A percentile compares a stretch with the other conserved stretches of the same genome.
Conservation (phyloP, 1,140 invertebrate species). For the Pseudomyrmex gracilis region DNA sequence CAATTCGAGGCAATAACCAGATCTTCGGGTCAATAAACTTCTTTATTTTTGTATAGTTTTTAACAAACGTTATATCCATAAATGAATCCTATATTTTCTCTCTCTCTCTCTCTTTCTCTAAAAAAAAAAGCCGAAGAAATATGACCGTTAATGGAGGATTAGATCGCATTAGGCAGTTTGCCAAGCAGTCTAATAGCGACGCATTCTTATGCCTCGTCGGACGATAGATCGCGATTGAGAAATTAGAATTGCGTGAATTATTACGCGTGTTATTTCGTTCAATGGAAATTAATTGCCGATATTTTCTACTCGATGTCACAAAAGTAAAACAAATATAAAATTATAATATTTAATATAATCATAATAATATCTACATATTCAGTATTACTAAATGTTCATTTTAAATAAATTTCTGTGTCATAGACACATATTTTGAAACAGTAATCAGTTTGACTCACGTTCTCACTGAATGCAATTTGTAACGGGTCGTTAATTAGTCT, state of each 20-base stretch:
- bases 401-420: slow-evolving; percentile 24
- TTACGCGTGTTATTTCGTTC: slow-evolving; percentile 29
- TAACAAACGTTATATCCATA: too few relatives aligned
- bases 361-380: too few relatives aligned
- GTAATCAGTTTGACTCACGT: slow-evolving; percentile 25
- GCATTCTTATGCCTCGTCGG: slow-evolving; percentile 66
- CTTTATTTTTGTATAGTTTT: too few relatives aligned
- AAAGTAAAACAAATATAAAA: neutral
- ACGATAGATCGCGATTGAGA: slow-evolving; percentile 61
- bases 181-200: slow-evolving; percentile 64
- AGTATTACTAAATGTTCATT: slow-evolving; percentile 10
- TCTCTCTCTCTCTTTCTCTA: too few relatives aligned
- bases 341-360: too few relatives aligned
- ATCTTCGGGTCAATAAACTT: too few relatives aligned
- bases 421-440: neutral
- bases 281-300: neutral
- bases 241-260: slow-evolving; percentile 40
- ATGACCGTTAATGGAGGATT: slow-evolving; percentile 57
- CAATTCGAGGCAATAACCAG: too few relatives aligned
- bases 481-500: slow-evolving; percentile 31
- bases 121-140: slow-evolving; percentile 6
- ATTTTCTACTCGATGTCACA: neutral
- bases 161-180: slow-evolving; percentile 58
- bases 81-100: neutral
- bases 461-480: slow-evolving; percentile 24